phyloP scores from a whole-genome alignment of 92 coral and sea anemone species.

The Porites cylindrica region DNA sequence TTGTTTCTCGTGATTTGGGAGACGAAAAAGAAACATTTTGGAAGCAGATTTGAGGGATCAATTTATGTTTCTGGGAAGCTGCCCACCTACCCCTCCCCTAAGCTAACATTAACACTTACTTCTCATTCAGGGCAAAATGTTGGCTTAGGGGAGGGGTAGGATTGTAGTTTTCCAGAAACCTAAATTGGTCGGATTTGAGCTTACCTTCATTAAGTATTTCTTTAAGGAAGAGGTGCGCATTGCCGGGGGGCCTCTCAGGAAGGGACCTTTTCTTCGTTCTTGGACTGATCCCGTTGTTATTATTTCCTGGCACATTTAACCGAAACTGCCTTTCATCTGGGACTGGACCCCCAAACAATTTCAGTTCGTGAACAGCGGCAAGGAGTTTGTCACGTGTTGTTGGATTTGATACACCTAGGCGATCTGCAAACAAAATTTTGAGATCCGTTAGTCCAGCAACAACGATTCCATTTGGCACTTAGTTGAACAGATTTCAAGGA shows the following conservation, averaged over 20 bases:
- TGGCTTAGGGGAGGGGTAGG: no score
- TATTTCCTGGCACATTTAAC: conserved; percentile 26
- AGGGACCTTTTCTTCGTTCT: conserved; percentile 61
- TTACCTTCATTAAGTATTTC: conserved; percentile 6
- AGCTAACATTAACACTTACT: no score
- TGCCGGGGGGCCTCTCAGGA: conserved; percentile 26
- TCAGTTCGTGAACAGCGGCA: conserved; percentile 69
- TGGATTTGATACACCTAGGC: conserved; percentile 63
- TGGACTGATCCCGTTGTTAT: conserved; percentile 16
- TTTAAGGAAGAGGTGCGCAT: conserved; percentile 15
- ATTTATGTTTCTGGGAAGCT: no score
- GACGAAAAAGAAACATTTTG: no score
- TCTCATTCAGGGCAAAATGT: no score
- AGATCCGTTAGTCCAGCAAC: not conserved
- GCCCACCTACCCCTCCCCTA: no score
- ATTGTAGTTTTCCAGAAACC: no score
- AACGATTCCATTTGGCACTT: no score
- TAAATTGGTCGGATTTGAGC: no score
- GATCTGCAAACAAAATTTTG: conserved; percentile 49
- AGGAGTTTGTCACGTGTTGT: conserved; percentile 71
- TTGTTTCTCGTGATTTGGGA: no score
- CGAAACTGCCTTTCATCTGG: conserved; percentile 46
- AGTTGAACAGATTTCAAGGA: no score
- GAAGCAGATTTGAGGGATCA: no score
- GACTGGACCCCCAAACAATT: conserved; percentile 64